Evolutionary conservation across 2,113 vertebrate species (phyloP), one percentile per base, ranked within the genome.

Genomic region (Furnarius figulus): DNA sequence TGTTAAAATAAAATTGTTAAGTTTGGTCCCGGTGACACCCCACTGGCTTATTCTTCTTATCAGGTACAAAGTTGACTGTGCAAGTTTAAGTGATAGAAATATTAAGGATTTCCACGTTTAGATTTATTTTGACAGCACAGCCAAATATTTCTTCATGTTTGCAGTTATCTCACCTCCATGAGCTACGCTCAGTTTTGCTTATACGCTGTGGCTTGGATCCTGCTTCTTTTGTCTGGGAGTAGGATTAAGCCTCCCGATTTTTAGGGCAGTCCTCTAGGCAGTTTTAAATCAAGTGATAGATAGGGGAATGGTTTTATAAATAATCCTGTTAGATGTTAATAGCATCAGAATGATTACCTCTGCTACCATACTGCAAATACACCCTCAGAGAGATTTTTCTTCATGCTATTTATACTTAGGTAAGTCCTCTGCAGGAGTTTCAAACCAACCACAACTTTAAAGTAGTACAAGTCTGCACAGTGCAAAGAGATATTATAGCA

Each of bases 281-380:
- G 35, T 81, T 93, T 78, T 68, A 92, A 92, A 95, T 74, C 21
- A 90, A 75, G 30, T 40, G 31, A 12, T 75, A 67, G 68, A 65
- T 75, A 85, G 0, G 5, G 28, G 42, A 71, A 87, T 78, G 59
- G 39, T 61, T 87, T 96, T 87, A 55, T 65, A 86, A 87, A 82
- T 52, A 94, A 92, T 87, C 86, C 70, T 91, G 47, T 93, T 95
- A 95, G 21, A n/a, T 87, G 28, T 65, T 97, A 95, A 95, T 78
- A 94, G 73, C 89, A 97, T 95, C 61, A 95, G 28, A 91, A 91
- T 72, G 12, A 87, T 92, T 94, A 87, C 73, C 40, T 78, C 30
- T 72, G 44, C 56, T 74, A 40, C 59, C 77, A 78, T 31, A 59
- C 11, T 15, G 62, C 89, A 96, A 91, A 89, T 49, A 49, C 30